Evolutionary conservation across 1,140 invertebrate species (phyloP), one percentile per base, ranked within the genome.

Genomic region (Drosophila kohkoa): DNA sequence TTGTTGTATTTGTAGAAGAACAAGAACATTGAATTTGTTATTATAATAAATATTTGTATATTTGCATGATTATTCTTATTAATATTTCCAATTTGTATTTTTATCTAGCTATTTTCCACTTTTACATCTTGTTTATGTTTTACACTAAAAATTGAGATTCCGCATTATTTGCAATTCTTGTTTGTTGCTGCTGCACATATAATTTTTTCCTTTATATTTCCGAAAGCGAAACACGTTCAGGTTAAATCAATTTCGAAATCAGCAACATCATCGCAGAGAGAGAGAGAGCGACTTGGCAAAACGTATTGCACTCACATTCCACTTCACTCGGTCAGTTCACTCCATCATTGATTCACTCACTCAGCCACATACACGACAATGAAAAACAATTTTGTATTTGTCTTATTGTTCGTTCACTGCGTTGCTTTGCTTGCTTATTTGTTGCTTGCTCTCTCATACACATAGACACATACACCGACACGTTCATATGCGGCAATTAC

Each of bases 161-260:
- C 65, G n/a, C 4, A 10, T 25, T 69, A 54, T 55, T 48, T 73
- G 10, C 35, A 58, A 3, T 60, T 63, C 16, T 20, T 62, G 30
- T 11, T 60, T 63, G 30, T 20, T 62, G 30, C 10, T 70, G 48
- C 25, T 67, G 70, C 48, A 73, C 35, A 11, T 11, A 41, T 25
- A 25, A 25, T 25, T 25, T 25, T 25, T 8, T 43, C 13, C n/a
- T 43, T 43, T 6, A 54, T 60, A 48, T 62, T 58, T 72, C 54
- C 74, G 55, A 72, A 76, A 58, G 58, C 67, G 67, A 77, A 77
- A 77, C 71, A 77, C 70, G 71, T 67, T 81, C 71, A 81, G 72
- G 58, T 81, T 81, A 81, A 81, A 75, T 72, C 70, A 81, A 81
- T 81, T 83, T 81, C 68, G 75, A 83, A 83, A 83, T 78, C 79